Conservation (phyloP, 2,888 invertebrate genomes). For the Thyatira batis region DNA sequence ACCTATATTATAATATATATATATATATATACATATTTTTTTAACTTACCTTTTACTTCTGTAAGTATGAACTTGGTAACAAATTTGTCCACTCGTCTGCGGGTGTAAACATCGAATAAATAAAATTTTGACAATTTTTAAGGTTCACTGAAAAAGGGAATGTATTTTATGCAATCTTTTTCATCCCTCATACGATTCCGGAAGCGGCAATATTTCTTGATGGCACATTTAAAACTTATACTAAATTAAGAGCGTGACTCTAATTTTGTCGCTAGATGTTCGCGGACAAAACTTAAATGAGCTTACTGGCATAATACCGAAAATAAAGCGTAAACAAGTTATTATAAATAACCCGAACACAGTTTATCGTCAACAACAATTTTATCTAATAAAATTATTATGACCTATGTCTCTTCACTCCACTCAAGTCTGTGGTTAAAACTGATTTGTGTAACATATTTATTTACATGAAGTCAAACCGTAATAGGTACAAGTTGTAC, state of each 20-base stretch:
- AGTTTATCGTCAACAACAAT: conserved; percentile 42
- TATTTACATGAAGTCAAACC: too few relatives aligned
- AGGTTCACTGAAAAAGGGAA: too few relatives aligned
- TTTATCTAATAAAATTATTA: conserved; percentile 35
- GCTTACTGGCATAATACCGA: conserved; percentile 24
- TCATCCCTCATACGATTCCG: conserved; percentile 27
- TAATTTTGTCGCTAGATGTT: conserved; percentile 20
- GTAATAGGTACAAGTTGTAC: too few relatives aligned
- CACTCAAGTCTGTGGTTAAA: conserved; percentile 17
- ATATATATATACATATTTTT: too few relatives aligned
- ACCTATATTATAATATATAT: too few relatives aligned
- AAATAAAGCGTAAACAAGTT: conserved; percentile 53
- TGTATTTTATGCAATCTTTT: conserved; percentile 34
- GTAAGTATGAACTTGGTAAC: background rate
- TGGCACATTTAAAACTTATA: conserved; percentile 18
- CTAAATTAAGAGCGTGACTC: conserved; percentile 22
- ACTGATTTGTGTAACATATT: conserved; percentile 14
- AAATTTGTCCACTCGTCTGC: background rate
- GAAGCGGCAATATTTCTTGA: conserved; percentile 29
- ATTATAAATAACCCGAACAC: conserved; percentile 48
- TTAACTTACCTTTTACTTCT: too few relatives aligned
- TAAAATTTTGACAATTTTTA: background rate
- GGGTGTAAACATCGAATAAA: background rate
- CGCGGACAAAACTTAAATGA: conserved; percentile 38
- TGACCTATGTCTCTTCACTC: conserved; percentile 7